Percentiles rank a stretch among this genome's conserved stretches.
Conservation (phyloP, 2,888 invertebrate species). For the Eupithecia subumbrata region DNA sequence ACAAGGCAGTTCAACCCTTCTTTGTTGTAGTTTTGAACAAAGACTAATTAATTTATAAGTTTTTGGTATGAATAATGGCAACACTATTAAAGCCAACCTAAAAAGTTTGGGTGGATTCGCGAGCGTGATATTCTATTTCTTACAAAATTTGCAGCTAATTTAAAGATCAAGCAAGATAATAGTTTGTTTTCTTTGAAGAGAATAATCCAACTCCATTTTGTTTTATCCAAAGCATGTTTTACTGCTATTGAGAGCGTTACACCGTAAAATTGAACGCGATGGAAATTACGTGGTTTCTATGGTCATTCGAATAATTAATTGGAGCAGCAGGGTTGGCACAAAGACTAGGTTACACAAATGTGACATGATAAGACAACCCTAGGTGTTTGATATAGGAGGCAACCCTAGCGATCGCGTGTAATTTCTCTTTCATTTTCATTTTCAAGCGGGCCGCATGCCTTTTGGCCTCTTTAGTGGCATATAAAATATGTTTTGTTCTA, state of each 20-base stretch:
- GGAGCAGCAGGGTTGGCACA: constrained; percentile 4
- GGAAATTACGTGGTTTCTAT: constrained; percentile 7
- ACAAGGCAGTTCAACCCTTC: no score
- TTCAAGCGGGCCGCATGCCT: no score
- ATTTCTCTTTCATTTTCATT: no score
- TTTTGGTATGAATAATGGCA: no score
- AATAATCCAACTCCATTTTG: not conserved
- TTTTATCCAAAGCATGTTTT: not conserved
- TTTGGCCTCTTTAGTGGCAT: no score
- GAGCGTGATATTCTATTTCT: no score
- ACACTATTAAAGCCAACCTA: no score
- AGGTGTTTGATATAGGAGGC: not conserved
- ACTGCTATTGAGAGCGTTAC: not conserved
- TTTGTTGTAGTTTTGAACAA: no score
- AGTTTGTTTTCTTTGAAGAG: not conserved
- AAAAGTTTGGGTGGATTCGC: no score
- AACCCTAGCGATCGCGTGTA: not conserved
- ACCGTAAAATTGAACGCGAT: constrained; percentile 6
- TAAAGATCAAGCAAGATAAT: not conserved
- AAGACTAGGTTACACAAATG: not conserved
- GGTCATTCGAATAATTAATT: constrained; percentile 11
- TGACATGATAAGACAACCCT: not conserved
- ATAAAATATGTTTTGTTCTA: no score
- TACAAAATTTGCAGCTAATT: no score
- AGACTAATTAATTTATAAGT: no score